Percentiles rank a stretch among this genome's conserved stretches.
Evolutionary conservation across 2,797 vertebrate genomes (phyloP).

Genomic region (Pangasius djambal): DNA sequence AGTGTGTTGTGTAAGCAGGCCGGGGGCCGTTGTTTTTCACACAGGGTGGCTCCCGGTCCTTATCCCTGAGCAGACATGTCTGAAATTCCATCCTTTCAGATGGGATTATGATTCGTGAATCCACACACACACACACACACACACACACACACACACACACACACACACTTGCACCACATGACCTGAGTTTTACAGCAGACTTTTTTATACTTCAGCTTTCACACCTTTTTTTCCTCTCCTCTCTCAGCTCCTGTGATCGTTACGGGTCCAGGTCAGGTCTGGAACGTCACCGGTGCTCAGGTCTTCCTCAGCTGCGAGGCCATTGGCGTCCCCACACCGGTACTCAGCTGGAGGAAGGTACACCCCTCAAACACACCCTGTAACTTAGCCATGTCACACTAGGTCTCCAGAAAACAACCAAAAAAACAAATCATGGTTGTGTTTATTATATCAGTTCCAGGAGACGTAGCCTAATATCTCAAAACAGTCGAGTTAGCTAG

Average conservation of each 20-base stretch:
- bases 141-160: background rate
- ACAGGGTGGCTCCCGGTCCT: slow-evolving; percentile 5
- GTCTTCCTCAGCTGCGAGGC: slow-evolving; percentile 93
- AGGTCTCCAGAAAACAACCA: background rate
- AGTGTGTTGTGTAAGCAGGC: background rate
- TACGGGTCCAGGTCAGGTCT: slow-evolving; percentile 86
- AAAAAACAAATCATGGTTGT: background rate
- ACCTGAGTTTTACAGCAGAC: background rate
- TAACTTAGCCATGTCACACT: background rate
- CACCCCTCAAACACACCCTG: background rate
- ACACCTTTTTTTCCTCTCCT: background rate
- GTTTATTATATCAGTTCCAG: background rate
- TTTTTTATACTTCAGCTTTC: background rate
- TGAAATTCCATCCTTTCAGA: slow-evolving; percentile 57
- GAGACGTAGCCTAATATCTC: background rate
- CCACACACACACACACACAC: background rate
- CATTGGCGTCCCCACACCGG: slow-evolving; percentile 88
- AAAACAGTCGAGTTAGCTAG: background rate
- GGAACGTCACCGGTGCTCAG: slow-evolving; percentile 88
- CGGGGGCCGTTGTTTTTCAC: slow-evolving; percentile 13
- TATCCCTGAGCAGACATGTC: slow-evolving; percentile 54
- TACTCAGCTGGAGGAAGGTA: slow-evolving; percentile 93
- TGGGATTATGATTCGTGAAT: slow-evolving; percentile 49
- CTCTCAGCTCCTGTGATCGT: slow-evolving; percentile 85
- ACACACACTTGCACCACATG: background rate